Conservation (phyloP, 2,888 invertebrate genomes). For the Andrena fulva region DNA sequence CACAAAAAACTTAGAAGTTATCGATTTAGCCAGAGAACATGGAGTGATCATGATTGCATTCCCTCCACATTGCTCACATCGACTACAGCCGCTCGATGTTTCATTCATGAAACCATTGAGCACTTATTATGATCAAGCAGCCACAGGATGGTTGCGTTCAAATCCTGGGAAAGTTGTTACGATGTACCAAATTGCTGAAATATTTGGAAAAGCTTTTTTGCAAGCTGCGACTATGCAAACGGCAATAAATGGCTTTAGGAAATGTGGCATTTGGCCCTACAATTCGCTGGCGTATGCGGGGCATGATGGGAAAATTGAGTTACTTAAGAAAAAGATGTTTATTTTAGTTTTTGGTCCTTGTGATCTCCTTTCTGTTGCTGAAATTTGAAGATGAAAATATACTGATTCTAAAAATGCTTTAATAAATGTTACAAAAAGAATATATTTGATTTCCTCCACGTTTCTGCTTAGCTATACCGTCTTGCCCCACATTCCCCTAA, state of each 20-base stretch:
- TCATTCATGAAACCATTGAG: slow-evolving; percentile 65
- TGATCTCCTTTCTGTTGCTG: too few species aligned
- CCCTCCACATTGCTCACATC: neutral
- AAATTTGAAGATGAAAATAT: too few species aligned
- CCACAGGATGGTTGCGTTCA: slow-evolving; percentile 52
- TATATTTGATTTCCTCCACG: too few species aligned
- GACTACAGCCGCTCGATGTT: slow-evolving; percentile 30
- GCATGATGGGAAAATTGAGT: too few species aligned
- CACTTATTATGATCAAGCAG: slow-evolving; percentile 57
- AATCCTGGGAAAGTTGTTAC: slow-evolving; percentile 61
- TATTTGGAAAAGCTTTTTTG: slow-evolving; percentile 48
- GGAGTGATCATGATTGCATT: neutral
- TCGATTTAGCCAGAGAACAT: neutral
- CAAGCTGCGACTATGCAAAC: slow-evolving; percentile 55
- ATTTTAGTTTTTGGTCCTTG: too few species aligned
- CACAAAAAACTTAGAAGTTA: neutral
- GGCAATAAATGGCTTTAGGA: slow-evolving; percentile 61
- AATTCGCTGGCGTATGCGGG: slow-evolving; percentile 33
- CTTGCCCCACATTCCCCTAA: too few species aligned
- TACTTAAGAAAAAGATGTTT: too few species aligned
- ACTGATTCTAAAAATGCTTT: too few species aligned
- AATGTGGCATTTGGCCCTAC: slow-evolving; percentile 58
- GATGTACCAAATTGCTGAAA: slow-evolving; percentile 49
- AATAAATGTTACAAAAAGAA: too few species aligned
- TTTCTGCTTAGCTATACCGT: too few species aligned